These are phyloP conservation scores for Camptogramma bilineatum DNA, from an alignment of 2,888 invertebrate genomes.

Conservation along the genomic window DNA sequence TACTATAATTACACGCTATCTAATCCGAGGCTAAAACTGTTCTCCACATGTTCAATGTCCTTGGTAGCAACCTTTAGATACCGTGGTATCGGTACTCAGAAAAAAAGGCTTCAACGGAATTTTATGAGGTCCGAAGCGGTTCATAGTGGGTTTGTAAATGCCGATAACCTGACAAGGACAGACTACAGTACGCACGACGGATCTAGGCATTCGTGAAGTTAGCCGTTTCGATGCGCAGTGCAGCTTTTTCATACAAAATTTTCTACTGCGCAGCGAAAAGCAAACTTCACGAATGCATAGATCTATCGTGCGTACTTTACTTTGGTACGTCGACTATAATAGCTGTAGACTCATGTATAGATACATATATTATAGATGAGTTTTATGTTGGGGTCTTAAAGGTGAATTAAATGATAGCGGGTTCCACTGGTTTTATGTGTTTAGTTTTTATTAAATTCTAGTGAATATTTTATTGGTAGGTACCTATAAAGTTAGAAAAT, in stretches of 20 bases:
- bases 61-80: constrained; percentile 77
- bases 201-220: no score
- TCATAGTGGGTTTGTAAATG: constrained; percentile 81
- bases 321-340: constrained; percentile 63
- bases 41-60: constrained; percentile 67
- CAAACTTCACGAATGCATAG: no score
- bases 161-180: constrained; percentile 84
- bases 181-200: no score
- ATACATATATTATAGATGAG: no score
- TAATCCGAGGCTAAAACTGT: constrained; percentile 39
- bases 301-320: no score
- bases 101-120: constrained; percentile 82
- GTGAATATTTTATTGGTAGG: not conserved
- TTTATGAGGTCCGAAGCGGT: constrained; percentile 77
- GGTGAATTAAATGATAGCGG: not conserved
- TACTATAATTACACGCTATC: constrained; percentile 26
- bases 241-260: no score
- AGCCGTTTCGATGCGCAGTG: no score
- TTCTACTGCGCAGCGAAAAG: no score
- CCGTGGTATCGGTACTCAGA: constrained; percentile 78
- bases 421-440: not conserved
- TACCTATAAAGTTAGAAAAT: not conserved
- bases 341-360: no score
- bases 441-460: not conserved
- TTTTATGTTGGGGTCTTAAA: constrained; percentile 9